Conservation (phyloP, 2,888 invertebrate species). For the Andricus curvator region DNA sequence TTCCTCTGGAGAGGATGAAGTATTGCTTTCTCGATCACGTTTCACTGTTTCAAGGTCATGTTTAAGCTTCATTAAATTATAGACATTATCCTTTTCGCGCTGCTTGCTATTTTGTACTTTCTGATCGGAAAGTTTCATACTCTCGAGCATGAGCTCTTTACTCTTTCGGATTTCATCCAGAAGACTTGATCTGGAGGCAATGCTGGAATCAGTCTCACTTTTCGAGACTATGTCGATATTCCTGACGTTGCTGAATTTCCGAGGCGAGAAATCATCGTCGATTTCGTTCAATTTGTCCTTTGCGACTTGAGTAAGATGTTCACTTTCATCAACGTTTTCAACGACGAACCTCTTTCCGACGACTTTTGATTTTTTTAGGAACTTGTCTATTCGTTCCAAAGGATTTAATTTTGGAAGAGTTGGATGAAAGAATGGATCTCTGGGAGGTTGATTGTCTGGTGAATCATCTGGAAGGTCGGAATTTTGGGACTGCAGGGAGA, state of each 20-base stretch:
- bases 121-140: slow-evolving; percentile 60
- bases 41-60: slow-evolving; percentile 65
- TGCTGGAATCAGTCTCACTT: slow-evolving; percentile 67
- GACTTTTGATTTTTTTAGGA: slow-evolving; percentile 59
- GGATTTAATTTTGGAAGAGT: slow-evolving; percentile 9
- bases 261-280: slow-evolving; percentile 59
- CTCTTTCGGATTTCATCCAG: slow-evolving; percentile 63
- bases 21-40: slow-evolving; percentile 1
- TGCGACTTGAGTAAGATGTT: slow-evolving; percentile 70
- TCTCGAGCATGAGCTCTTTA: slow-evolving; percentile 67
- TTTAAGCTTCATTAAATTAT: slow-evolving; percentile 58
- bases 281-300: slow-evolving; percentile 60
- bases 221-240: slow-evolving; percentile 72
- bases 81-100: slow-evolving; percentile 55
- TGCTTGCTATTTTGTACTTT: slow-evolving; percentile 50
- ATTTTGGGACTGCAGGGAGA: slow-evolving; percentile 40
- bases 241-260: slow-evolving; percentile 67
- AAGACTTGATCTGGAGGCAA: slow-evolving; percentile 59
- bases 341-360: slow-evolving; percentile 72
- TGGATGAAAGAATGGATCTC: slow-evolving; percentile 31
- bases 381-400: slow-evolving; percentile 38
- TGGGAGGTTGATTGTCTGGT: not conserved
- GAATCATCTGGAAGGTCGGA: slow-evolving; percentile 23
- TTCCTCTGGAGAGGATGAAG: slow-evolving; percentile 73
- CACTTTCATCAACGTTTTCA: slow-evolving; percentile 72